Conservation (phyloP, 2,888 invertebrate genomes). For the Sceliomorpha sp. region DNA sequence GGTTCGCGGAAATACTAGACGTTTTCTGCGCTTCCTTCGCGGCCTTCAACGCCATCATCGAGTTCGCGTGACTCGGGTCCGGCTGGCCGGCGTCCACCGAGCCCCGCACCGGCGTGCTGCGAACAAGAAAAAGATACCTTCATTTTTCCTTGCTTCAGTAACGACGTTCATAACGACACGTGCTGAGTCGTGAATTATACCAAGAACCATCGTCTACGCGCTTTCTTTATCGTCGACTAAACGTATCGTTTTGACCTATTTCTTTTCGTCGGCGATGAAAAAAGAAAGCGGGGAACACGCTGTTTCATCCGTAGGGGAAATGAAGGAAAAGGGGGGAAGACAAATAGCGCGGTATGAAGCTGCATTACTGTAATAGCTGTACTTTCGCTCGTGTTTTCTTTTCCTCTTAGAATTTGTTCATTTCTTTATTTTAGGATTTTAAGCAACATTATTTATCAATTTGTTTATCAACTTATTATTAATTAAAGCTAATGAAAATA, state of each 20-base stretch:
- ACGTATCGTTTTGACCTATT: constrained; percentile 35
- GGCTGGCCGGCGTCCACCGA: constrained; percentile 78
- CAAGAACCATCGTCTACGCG: not conserved
- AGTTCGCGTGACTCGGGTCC: constrained; percentile 66
- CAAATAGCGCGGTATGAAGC: no score
- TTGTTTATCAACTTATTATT: no score
- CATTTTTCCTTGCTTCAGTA: constrained; percentile 3
- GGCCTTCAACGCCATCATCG: constrained; percentile 68
- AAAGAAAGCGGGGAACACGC: no score
- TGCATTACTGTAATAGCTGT: no score
- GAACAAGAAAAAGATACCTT: constrained; percentile 11
- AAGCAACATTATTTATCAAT: no score
- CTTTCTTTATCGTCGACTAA: not conserved
- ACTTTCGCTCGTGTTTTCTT: no score
- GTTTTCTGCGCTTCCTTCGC: constrained; percentile 62
- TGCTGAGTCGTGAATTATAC: not conserved
- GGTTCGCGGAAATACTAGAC: constrained; percentile 34
- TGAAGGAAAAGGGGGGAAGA: no score
- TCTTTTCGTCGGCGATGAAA: constrained; percentile 2
- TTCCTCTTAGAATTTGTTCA: no score
- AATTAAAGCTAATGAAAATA: no score
- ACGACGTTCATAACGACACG: not conserved
- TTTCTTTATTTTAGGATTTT: no score
- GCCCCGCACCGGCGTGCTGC: constrained; percentile 75
- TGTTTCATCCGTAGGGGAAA: no score